Percentiles rank a stretch among this genome's conserved stretches.
phyloP scores from a whole-genome alignment of 1,140 invertebrate genomes.

The Calephelis virginiensis region DNA sequence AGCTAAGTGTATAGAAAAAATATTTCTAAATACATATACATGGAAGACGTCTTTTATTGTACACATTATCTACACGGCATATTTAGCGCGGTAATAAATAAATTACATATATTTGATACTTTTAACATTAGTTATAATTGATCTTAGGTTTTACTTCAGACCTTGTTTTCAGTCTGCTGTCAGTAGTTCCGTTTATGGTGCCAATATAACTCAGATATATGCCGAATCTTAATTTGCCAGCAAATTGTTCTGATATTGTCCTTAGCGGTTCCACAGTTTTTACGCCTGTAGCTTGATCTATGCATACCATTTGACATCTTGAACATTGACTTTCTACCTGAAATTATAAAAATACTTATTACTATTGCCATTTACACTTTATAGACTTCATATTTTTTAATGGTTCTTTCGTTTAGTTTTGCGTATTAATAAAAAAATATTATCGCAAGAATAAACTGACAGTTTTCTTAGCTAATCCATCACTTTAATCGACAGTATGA shows the following conservation, averaged over 20 bases:
- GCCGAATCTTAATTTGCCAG: conserved; percentile 88
- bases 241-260: conserved; percentile 85
- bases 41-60: too few relatives aligned
- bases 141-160: conserved; percentile 40
- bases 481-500: too few relatives aligned
- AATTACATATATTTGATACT: too few relatives aligned
- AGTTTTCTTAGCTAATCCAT: too few relatives aligned
- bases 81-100: too few relatives aligned
- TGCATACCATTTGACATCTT: conserved; percentile 96
- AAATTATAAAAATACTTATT: conserved; percentile 47
- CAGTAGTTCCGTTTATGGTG: conserved; percentile 43
- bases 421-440: too few relatives aligned
- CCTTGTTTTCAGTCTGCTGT: conserved; percentile 40
- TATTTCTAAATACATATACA: too few relatives aligned
- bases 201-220: conserved; percentile 82
- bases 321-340: conserved; percentile 88
- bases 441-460: too few relatives aligned
- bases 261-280: conserved; percentile 91
- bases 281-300: conserved; percentile 90
- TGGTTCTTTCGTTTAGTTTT: too few relatives aligned
- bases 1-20: too few relatives aligned
- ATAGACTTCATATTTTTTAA: too few relatives aligned
- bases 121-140: not conserved
- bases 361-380: not conserved
- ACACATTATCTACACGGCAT: too few relatives aligned